phyloP scores from a whole-genome alignment of 1,140 invertebrate species.

The Panulirus ornatus region DNA sequence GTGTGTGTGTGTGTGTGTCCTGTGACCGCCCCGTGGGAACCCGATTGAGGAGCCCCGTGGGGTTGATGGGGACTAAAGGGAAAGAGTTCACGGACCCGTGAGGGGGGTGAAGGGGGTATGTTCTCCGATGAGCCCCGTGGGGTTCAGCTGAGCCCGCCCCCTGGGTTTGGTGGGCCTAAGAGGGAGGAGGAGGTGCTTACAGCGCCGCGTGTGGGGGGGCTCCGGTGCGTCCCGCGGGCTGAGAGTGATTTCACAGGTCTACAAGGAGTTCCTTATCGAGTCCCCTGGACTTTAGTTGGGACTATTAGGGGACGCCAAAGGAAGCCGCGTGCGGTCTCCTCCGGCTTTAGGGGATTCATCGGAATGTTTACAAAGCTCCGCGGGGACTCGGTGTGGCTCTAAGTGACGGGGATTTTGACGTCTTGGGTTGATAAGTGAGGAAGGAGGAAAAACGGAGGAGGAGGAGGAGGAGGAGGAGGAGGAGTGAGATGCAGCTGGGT shows the following conservation, averaged over 20 bases:
- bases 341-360: not conserved
- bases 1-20: too few species aligned
- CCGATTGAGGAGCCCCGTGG: too few species aligned
- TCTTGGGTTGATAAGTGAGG: not conserved
- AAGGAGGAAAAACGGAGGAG: not conserved
- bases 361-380: not conserved
- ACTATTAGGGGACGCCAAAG: not conserved
- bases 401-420: not conserved
- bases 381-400: not conserved
- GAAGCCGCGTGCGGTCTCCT: not conserved
- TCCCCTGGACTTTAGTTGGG: not conserved
- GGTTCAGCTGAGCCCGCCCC: not conserved
- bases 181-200: too few species aligned
- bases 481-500: conserved; percentile 44
- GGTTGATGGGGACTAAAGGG: too few species aligned
- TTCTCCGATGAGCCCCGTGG: too few species aligned
- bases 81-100: too few species aligned
- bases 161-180: not conserved
- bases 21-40: too few species aligned
- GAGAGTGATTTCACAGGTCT: too few species aligned
- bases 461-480: not conserved
- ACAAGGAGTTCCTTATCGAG: not conserved
- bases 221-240: too few species aligned
- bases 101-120: too few species aligned
- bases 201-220: too few species aligned